Percentiles rank a stretch among this genome's conserved stretches.
These are phyloP conservation scores for Leptocoma aspasia DNA, from an alignment of 2,113 vertebrate genomes.

Conservation along the genomic window DNA sequence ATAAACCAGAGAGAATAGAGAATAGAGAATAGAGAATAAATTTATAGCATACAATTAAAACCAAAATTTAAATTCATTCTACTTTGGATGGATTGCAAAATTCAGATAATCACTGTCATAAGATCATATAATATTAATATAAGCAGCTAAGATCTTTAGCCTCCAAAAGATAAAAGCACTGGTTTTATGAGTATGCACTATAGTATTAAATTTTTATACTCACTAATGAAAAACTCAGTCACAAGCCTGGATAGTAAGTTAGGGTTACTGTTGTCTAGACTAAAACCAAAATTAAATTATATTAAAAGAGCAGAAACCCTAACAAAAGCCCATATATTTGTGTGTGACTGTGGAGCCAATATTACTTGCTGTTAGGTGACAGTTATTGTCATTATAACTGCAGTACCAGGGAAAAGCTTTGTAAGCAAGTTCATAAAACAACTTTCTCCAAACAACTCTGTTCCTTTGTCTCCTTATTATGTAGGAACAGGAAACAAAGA, in stretches of 20 bases:
- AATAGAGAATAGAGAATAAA: background rate
- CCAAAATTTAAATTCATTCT: background rate
- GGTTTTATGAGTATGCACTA: background rate
- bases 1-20: background rate
- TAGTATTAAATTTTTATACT: background rate
- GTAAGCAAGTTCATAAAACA: background rate
- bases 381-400: background rate
- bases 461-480: background rate
- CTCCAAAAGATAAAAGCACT: background rate
- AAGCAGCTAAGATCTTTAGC: background rate
- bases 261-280: background rate
- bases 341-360: background rate
- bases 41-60: background rate
- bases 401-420: background rate
- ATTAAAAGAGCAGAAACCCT: background rate
- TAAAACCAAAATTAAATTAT: background rate
- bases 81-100: background rate
- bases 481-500: background rate
- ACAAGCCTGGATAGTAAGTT: background rate
- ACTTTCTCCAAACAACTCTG: background rate
- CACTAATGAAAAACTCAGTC: background rate
- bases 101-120: background rate
- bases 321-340: background rate
- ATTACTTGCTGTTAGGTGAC: background rate
- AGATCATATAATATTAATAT: background rate